phyloP scores from a whole-genome alignment of 2,113 vertebrate genomes.

The Grus americana region DNA sequence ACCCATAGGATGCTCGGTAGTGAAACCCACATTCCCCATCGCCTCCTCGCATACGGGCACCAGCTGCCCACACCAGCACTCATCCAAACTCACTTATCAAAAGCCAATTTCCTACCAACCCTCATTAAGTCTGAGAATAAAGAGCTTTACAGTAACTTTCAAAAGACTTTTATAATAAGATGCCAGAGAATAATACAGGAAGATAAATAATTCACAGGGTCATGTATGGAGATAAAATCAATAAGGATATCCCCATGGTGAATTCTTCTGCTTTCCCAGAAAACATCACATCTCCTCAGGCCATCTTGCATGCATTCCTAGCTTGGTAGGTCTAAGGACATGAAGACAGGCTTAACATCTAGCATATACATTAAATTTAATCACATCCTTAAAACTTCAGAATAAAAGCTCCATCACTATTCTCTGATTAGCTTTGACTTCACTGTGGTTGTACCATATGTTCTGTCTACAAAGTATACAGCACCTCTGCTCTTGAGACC shows the following conservation, averaged over 20 bases:
- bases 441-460: neutral
- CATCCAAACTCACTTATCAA: neutral
- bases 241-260: neutral
- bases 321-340: neutral
- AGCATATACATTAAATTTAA: neutral
- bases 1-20: neutral
- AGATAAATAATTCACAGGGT: conserved; percentile 43
- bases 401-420: neutral
- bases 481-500: neutral
- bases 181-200: neutral
- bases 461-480: neutral
- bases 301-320: neutral
- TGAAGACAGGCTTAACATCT: neutral
- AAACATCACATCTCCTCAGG: neutral
- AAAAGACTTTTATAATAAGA: neutral
- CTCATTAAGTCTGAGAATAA: neutral
- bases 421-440: neutral
- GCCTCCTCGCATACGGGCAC: accelerated
- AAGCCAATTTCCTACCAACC: neutral
- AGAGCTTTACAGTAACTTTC: neutral
- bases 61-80: neutral
- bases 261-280: neutral
- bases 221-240: neutral
- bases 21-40: neutral
- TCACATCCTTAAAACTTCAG: neutral